These are phyloP conservation scores for Linepithema humile DNA, from an alignment of 1,140 invertebrate genomes.

Conservation along the genomic window DNA sequence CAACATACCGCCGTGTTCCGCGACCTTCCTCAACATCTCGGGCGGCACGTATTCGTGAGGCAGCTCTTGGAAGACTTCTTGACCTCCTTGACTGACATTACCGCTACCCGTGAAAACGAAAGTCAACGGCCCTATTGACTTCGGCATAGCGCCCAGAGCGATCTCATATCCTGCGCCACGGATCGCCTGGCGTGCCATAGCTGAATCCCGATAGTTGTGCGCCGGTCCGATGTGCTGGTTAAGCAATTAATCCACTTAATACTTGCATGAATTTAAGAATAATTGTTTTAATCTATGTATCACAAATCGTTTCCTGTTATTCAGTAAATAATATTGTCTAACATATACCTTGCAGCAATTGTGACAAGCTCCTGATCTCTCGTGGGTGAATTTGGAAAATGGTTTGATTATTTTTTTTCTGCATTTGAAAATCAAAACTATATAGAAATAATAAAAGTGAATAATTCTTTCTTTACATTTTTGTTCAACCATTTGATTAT, in stretches of 20 bases:
- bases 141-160: constrained; percentile 98
- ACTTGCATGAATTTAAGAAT: too few relatives aligned
- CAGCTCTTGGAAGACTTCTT: constrained; percentile 98
- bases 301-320: too few relatives aligned
- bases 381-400: too few relatives aligned
- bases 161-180: constrained; percentile 99
- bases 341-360: too few relatives aligned
- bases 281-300: too few relatives aligned
- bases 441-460: too few relatives aligned
- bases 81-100: constrained; percentile 95
- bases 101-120: constrained; percentile 99
- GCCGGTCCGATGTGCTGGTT: constrained; percentile 97
- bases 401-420: too few relatives aligned
- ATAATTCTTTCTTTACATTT: too few relatives aligned
- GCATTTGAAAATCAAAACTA: too few relatives aligned
- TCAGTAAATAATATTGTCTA: too few relatives aligned
- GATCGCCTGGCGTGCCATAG: constrained; percentile 98
- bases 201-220: constrained; percentile 98
- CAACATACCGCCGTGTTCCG: constrained; percentile 96
- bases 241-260: constrained; percentile 43
- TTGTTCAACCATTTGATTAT: too few relatives aligned
- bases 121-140: constrained; percentile 98
- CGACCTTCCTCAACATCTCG: constrained; percentile 97
- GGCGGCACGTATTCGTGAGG: constrained; percentile 99
- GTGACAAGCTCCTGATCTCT: too few relatives aligned